phyloP scores from a whole-genome alignment of 2,888 invertebrate genomes.

The Mylabris sibirica region DNA sequence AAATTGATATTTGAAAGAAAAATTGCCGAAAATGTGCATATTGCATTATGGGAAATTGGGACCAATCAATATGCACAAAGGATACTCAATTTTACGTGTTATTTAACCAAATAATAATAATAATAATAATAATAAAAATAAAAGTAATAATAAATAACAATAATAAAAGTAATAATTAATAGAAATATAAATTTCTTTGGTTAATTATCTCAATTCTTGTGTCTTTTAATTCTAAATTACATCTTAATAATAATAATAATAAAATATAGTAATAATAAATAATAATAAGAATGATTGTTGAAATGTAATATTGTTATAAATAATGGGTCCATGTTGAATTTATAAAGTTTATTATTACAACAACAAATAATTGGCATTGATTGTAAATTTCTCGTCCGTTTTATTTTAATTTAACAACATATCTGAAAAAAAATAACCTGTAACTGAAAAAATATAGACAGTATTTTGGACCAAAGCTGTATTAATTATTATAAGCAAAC shows the following conservation, averaged over 20 bases:
- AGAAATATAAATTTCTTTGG: not conserved
- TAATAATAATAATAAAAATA: not conserved
- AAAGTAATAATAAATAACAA: not conserved
- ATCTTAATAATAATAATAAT: not conserved
- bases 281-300: slow-evolving; percentile 25
- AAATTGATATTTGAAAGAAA: not conserved
- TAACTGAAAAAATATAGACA: not conserved
- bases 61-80: slow-evolving; percentile 34
- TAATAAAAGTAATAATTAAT: not conserved
- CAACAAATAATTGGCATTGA: slow-evolving; percentile 12
- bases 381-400: not conserved
- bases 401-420: not conserved
- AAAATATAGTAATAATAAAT: not conserved
- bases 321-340: slow-evolving; percentile 37
- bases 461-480: slow-evolving; percentile 25
- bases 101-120: not conserved
- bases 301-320: slow-evolving; percentile 28
- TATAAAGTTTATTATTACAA: slow-evolving; percentile 31
- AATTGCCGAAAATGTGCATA: slow-evolving; percentile 9
- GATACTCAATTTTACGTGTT: not conserved
- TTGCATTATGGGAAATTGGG: slow-evolving; percentile 27
- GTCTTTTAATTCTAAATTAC: slow-evolving; percentile 7
- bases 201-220: slow-evolving; percentile 5
- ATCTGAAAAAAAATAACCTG: not conserved
- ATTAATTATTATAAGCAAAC: slow-evolving; percentile 13